phyloP scores from a whole-genome alignment of 2,113 vertebrate genomes.

The Mionectes macconnelli region DNA sequence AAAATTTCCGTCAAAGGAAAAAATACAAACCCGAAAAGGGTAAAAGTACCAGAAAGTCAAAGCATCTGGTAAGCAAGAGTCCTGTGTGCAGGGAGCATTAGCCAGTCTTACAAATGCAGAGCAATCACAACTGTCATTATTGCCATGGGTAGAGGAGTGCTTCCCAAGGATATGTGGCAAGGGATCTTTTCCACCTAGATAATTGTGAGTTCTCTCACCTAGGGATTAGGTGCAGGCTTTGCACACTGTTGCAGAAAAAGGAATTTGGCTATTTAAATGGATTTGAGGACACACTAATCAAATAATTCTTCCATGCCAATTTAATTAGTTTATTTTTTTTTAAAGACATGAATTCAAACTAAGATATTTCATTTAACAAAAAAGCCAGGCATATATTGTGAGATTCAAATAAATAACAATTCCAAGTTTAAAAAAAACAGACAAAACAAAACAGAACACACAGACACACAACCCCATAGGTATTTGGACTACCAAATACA shows the following conservation, averaged over 20 bases:
- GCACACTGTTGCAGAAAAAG: neutral
- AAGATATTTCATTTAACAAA: neutral
- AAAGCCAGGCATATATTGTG: neutral
- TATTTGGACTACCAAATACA: neutral
- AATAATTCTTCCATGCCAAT: neutral
- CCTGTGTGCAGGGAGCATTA: rapidly evolving
- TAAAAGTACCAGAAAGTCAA: neutral
- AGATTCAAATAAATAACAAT: neutral
- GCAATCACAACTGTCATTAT: neutral
- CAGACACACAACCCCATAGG: neutral
- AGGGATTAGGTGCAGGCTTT: neutral
- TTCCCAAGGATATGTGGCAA: neutral
- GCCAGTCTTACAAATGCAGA: neutral
- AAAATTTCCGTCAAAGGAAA: neutral
- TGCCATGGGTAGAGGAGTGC: neutral
- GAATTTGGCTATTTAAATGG: neutral
- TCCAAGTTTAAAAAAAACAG: neutral
- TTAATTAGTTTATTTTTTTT: neutral
- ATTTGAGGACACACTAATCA: neutral
- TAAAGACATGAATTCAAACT: neutral
- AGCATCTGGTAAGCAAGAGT: neutral
- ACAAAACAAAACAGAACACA: neutral
- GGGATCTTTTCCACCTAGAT: neutral
- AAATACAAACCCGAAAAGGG: neutral
- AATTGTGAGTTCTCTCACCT: neutral